Evolutionary conservation across 1,140 invertebrate species (phyloP).

Genomic region (Cyphomyrmex costatus): DNA sequence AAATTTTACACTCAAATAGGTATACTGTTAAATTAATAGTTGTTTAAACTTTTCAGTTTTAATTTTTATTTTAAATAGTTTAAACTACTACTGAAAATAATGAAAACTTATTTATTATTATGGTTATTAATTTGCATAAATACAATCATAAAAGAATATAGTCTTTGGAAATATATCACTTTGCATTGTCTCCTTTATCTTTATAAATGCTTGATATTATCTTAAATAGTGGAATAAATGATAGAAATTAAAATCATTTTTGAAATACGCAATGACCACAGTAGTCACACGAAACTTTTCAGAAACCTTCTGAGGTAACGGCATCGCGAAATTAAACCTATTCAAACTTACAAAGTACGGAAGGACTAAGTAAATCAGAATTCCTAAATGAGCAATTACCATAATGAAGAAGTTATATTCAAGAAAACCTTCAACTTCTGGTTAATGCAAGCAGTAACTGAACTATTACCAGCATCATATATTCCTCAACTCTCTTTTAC

Average conservation of each 20-base stretch:
- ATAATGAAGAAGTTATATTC: slow-evolving; percentile 60
- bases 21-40: not conserved
- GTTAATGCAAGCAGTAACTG: slow-evolving; percentile 39
- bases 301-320: slow-evolving; percentile 31
- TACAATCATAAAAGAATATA: not conserved
- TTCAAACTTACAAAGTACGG: slow-evolving; percentile 33
- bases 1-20: not conserved
- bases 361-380: slow-evolving; percentile 57
- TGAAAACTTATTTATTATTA: not conserved
- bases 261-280: not conserved
- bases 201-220: slow-evolving; percentile 8
- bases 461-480: slow-evolving; percentile 27
- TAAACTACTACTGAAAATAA: not conserved
- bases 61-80: not conserved
- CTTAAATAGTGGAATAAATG: slow-evolving; percentile 1
- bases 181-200: not conserved
- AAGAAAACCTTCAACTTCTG: slow-evolving; percentile 46
- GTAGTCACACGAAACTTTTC: slow-evolving; percentile 30
- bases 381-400: slow-evolving; percentile 59
- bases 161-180: not conserved
- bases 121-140: not conserved
- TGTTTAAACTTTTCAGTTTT: not conserved
- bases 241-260: slow-evolving; percentile 40
- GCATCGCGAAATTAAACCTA: slow-evolving; percentile 37
- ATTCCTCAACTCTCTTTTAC: not conserved